These are phyloP conservation scores for Macrocentrus cingulum DNA, from an alignment of 1,140 invertebrate genomes.

Conservation along the genomic window DNA sequence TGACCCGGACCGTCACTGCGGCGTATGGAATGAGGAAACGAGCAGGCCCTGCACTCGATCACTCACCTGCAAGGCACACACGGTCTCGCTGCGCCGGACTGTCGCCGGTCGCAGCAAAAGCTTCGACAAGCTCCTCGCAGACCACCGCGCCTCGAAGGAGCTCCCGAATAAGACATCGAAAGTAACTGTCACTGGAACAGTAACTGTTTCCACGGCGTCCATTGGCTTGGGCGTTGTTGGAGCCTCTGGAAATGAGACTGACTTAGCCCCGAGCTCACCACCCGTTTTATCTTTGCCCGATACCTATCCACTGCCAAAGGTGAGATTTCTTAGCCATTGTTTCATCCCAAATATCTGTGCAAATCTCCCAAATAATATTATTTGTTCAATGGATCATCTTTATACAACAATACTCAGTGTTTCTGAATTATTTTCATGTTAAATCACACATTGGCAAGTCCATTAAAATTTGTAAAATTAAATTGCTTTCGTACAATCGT, in stretches of 20 bases:
- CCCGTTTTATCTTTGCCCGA: conserved; percentile 56
- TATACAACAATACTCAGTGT: too few relatives aligned
- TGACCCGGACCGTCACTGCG: conserved; percentile 81
- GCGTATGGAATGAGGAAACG: conserved; percentile 69
- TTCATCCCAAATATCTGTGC: neutral
- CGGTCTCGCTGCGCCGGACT: conserved; percentile 71
- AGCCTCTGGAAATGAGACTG: conserved; percentile 17
- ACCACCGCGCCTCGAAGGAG: conserved; percentile 71
- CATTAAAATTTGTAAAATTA: too few relatives aligned
- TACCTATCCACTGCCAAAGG: conserved; percentile 57
- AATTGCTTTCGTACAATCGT: too few relatives aligned
- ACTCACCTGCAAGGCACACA: conserved; percentile 82
- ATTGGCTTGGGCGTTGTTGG: conserved; percentile 12
- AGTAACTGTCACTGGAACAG: conserved; percentile 40
- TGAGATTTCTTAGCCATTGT: conserved; percentile 31
- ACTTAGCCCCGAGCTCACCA: conserved; percentile 45
- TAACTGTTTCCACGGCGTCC: conserved; percentile 34
- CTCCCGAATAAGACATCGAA: conserved; percentile 47
- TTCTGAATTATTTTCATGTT: too few relatives aligned
- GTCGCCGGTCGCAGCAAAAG: conserved; percentile 74
- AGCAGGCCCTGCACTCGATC: conserved; percentile 77
- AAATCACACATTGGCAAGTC: too few relatives aligned
- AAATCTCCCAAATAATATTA: too few relatives aligned
- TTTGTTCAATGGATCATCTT: too few relatives aligned
- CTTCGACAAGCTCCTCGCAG: conserved; percentile 78